Base-by-base conservation (phyloP, 1,140 invertebrate genomes). In the Drosophila seguyi region DNA sequence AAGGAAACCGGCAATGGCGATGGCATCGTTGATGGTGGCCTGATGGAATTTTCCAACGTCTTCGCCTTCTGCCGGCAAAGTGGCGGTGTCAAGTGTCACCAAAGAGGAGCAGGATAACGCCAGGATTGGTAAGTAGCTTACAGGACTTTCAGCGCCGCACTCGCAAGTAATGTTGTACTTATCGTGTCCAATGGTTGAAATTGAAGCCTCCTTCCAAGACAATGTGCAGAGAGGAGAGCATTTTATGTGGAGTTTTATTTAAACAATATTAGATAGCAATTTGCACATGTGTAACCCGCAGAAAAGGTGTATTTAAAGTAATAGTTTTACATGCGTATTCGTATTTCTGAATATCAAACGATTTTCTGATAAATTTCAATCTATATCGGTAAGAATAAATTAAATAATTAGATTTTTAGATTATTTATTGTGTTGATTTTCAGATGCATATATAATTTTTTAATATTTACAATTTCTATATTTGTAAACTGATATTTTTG, bases 71-170 rank as follows among this genome's bases (percentile, higher is more conserved):
- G 13, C 20, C 14, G 13, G 41, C 65, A 84, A 88, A 88, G 80
- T 87, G 84, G 80, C 81, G 84, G 80, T 87, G 83, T 80, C 84
- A 87, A 87, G 75, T 80, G 80, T 80, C 76, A 69, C 38, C 52
- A 14, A 20, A 22, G 38, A 58, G 56, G 47, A 58, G 52, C 6
- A 68, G 41, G 47, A 48, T 72, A 81, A 59, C 61, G 38, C 5
- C 62, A 34, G 50, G 42, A 79, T 83, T 76, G 62, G 57, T 73
- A 76, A 80, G 76, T 60, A 63, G 63, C 66, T 85, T 79, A 79
- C 47, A 68, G 66, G 38, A 50, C 20, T 42, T 50, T 65, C 25
- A 10, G 42, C 50, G 47, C 59, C 36, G 47, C 47, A 53, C 47
- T 36, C 14, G 48, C 45, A 41, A 50, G 31, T 63, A 42, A 68